Evolutionary conservation across 2,888 invertebrate genomes (phyloP).

Genomic region (Esperia sulphurella): DNA sequence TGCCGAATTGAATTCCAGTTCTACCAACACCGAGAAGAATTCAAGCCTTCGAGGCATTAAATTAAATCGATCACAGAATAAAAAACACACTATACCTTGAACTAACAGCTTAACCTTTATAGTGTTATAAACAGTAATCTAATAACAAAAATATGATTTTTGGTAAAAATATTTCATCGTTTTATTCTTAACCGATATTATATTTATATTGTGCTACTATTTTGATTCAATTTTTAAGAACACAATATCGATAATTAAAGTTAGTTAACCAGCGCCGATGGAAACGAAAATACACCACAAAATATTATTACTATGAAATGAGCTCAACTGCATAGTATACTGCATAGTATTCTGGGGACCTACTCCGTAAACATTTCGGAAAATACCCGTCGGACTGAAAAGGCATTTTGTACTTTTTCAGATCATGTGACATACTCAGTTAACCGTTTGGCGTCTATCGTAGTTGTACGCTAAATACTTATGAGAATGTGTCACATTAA

Average conservation of each 20-base stretch:
- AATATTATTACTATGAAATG: conserved; percentile 22
- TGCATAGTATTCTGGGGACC: too few relatives aligned
- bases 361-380: too few relatives aligned
- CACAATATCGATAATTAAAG: conserved; percentile 12
- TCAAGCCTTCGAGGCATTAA: conserved; percentile 53
- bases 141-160: conserved; percentile 71
- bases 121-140: conserved; percentile 56
- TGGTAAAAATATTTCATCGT: conserved; percentile 63
- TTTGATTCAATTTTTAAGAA: conserved; percentile 24
- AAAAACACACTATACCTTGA: conserved; percentile 53
- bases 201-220: conserved; percentile 52
- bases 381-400: too few relatives aligned
- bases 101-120: conserved; percentile 50
- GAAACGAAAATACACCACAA: conserved; percentile 8
- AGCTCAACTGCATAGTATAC: too few relatives aligned
- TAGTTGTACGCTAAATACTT: too few relatives aligned
- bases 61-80: conserved; percentile 64
- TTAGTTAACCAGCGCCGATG: conserved; percentile 1
- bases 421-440: too few relatives aligned
- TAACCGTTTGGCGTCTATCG: too few relatives aligned
- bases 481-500: too few relatives aligned
- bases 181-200: conserved; percentile 52
- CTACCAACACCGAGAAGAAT: conserved; percentile 31
- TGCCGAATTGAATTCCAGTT: conserved; percentile 13
- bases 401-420: too few relatives aligned